Base-by-base conservation (phyloP, 2,888 invertebrate species). In the Maniola hyperantus region DNA sequence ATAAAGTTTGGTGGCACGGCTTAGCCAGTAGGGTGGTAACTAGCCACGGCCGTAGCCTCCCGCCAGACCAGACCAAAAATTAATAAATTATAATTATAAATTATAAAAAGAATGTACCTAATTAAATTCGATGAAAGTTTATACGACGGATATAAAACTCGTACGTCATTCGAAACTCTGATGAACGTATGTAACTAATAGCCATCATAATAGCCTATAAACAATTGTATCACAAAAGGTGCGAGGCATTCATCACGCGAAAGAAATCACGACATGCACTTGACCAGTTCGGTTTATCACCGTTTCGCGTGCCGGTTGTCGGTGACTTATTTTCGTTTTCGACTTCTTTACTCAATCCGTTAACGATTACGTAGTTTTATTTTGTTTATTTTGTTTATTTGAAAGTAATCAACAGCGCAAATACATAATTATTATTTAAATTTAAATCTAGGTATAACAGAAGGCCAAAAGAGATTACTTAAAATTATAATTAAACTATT, bases 241-340 rank as follows among this genome's bases (percentile, higher is more conserved):
- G 44, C 42, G 44, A 44, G 15, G 26, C 26, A 44, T 7, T 54
- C 54, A 36, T 54, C 54, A 34, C 34, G 54, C 54, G 34, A 54
- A 33, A 54, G 54, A 54, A 54, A 54, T 54, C 54, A 34, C 44
- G 51, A n/a, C 34, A 36, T 34, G n/a, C 54, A 8, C 34, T 54
- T 54, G 54, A 34, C 34, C 26, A 33, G 33, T 36, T 54, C 26
- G 26, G 54, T 57, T 65, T 62, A 68, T 66, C 59, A 64, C 66
- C 34, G 18, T 34, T 64, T 69, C 60, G 65, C 66, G 59, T 69
- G 68, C 53, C 33, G 46, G 2, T 59, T 33, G 33, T 39, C 46
- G n/a, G 6, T 33, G 59, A 54, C n/a, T 36, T 48, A 18, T 48
- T 48, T 18, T 18, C 15, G 7, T 48, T 48, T 54, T 34, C 15